These are phyloP conservation scores for Epizoanthus fatuus DNA, from an alignment of 92 coral and sea anemone genomes.

Conservation along the genomic window DNA sequence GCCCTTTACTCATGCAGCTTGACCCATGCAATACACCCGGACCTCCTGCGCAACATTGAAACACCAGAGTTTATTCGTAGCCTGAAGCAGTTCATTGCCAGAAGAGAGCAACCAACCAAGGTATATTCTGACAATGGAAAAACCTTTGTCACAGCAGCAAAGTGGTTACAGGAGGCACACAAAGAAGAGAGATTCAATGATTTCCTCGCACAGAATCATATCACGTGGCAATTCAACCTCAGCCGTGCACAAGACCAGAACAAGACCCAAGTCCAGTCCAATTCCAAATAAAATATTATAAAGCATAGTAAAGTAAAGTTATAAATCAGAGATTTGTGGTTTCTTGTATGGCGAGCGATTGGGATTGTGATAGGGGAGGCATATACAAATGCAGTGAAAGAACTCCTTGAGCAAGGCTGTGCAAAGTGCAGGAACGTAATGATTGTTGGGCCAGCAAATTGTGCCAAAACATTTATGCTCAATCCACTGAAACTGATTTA, in stretches of 20 bases:
- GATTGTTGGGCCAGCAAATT: conserved; percentile 56
- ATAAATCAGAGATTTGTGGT: too few species aligned
- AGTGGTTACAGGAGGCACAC: neutral
- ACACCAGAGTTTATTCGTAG: neutral
- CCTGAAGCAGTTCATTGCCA: neutral
- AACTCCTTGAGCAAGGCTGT: conserved; percentile 48
- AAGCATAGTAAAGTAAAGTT: too few species aligned
- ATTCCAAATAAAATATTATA: too few species aligned
- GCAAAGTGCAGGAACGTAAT: conserved; percentile 5
- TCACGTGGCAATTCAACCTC: neutral
- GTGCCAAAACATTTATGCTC: conserved; percentile 48
- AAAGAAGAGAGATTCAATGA: conserved; percentile 7
- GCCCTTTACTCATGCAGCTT: neutral
- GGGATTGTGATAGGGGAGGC: too few species aligned
- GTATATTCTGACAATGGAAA: conserved; percentile 7
- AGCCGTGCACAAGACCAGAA: too few species aligned
- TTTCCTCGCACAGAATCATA: neutral
- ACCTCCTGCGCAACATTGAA: neutral
- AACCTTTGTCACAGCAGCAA: neutral
- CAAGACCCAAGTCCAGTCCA: too few species aligned
- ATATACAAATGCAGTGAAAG: conserved; percentile 42
- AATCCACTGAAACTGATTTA: conserved; percentile 42
- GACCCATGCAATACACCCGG: neutral
- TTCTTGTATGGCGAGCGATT: too few species aligned
- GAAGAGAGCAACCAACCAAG: neutral